phyloP scores from a whole-genome alignment of 2,797 vertebrate species.

The Avahi laniger region DNA sequence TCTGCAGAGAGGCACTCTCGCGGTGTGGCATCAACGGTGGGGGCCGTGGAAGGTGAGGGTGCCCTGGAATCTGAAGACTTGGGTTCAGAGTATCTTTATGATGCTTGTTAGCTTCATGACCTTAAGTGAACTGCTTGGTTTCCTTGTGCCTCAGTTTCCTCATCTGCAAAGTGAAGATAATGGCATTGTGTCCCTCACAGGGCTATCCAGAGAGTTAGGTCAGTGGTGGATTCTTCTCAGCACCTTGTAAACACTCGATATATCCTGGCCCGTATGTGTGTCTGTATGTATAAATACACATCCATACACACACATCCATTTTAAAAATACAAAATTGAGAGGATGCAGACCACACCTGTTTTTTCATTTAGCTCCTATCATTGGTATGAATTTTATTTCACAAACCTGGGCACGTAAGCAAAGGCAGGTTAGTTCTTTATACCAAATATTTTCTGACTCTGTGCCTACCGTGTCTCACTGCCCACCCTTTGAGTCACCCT shows the following conservation, averaged over 20 bases:
- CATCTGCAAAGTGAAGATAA: not conserved
- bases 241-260: not conserved
- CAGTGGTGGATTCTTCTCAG: not conserved
- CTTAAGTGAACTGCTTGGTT: not conserved
- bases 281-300: not conserved
- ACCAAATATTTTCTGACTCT: not conserved
- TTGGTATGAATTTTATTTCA: not conserved
- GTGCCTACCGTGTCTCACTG: not conserved
- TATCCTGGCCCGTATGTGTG: not conserved
- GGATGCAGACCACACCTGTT: not conserved
- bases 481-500: not conserved
- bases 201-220: not conserved
- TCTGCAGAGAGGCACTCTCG: too few species aligned
- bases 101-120: not conserved
- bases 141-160: not conserved
- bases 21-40: too few species aligned
- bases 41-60: not conserved
- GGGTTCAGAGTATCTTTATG: not conserved
- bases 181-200: not conserved
- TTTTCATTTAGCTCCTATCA: not conserved
- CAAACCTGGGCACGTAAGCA: not conserved
- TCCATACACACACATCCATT: not conserved
- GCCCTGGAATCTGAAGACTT: too few species aligned
- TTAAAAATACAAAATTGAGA: not conserved
- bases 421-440: not conserved